These are phyloP conservation scores for Polyommatus icarus DNA, from an alignment of 2,888 invertebrate species.

Conservation along the genomic window DNA sequence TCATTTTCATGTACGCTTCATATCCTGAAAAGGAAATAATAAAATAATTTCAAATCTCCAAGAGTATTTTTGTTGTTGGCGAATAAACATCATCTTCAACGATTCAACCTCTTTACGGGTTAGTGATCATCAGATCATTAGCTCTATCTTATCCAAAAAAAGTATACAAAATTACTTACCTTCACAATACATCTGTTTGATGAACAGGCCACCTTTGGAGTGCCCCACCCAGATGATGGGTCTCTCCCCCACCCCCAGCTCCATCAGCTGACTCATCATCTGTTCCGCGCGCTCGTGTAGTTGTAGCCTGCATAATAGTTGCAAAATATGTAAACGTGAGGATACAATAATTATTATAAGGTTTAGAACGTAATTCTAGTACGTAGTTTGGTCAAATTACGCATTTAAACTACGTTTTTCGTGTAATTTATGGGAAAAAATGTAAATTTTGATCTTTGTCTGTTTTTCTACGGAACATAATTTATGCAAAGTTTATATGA, in stretches of 20 bases:
- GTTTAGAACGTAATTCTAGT: background rate
- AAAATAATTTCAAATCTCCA: too few relatives aligned
- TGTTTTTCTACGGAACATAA: background rate
- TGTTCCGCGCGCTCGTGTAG: slow-evolving; percentile 85
- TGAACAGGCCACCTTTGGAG: slow-evolving; percentile 93
- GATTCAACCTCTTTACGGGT: background rate
- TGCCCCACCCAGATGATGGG: slow-evolving; percentile 92
- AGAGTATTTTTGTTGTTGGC: too few relatives aligned
- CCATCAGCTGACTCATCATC: slow-evolving; percentile 84
- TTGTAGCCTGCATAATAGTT: slow-evolving; percentile 69
- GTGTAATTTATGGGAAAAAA: background rate
- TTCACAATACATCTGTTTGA: slow-evolving; percentile 90
- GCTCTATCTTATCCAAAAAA: background rate
- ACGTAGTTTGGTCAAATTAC: background rate
- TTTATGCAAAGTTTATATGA: background rate
- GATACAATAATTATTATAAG: background rate
- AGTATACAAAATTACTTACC: slow-evolving; percentile 60
- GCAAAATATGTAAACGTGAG: background rate
- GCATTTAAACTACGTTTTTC: background rate
- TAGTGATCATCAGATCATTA: background rate
- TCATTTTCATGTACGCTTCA: slow-evolving; percentile 57
- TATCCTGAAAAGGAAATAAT: slow-evolving; percentile 49
- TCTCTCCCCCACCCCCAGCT: slow-evolving; percentile 84
- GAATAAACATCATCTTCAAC: too few relatives aligned
- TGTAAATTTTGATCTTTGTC: background rate